phyloP scores from a whole-genome alignment of 1,140 invertebrate species.

The Monomorium pharaonis region DNA sequence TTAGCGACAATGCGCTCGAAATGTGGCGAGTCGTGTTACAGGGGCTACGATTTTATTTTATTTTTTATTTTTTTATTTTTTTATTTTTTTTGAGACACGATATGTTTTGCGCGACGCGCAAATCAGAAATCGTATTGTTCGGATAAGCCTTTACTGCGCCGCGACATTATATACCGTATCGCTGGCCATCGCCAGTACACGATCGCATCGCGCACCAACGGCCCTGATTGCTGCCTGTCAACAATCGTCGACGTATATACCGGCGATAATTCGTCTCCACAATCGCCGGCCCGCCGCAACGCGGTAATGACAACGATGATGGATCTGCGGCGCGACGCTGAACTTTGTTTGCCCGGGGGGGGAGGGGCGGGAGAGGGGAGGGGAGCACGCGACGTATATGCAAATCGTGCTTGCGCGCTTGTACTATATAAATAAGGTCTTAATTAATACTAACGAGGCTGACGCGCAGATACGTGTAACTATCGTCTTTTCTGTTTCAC shows the following conservation, averaged over 20 bases:
- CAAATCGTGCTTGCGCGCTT: slow-evolving; percentile 49
- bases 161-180: slow-evolving; percentile 59
- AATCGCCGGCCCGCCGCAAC: slow-evolving; percentile 24
- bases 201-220: slow-evolving; percentile 52
- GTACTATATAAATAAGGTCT: slow-evolving; percentile 54
- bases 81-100: neutral
- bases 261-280: slow-evolving; percentile 58
- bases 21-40: neutral
- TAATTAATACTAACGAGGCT: slow-evolving; percentile 41
- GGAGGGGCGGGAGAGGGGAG: too few relatives aligned
- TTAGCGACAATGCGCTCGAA: neutral
- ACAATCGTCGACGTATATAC: slow-evolving; percentile 60
- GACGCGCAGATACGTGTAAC: slow-evolving; percentile 36
- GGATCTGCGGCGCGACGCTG: slow-evolving; percentile 52
- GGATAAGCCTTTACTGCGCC: slow-evolving; percentile 9
- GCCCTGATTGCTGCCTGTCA: slow-evolving; percentile 72
- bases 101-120: neutral
- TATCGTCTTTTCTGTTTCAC: slow-evolving; percentile 64
- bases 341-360: slow-evolving; percentile 54
- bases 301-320: slow-evolving; percentile 66
- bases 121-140: neutral
- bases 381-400: slow-evolving; percentile 54
- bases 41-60: neutral
- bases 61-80: too few relatives aligned
- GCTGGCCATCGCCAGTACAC: slow-evolving; percentile 55